Base-by-base conservation (phyloP, 2,888 invertebrate species). In the Eupelmus urozonus region DNA sequence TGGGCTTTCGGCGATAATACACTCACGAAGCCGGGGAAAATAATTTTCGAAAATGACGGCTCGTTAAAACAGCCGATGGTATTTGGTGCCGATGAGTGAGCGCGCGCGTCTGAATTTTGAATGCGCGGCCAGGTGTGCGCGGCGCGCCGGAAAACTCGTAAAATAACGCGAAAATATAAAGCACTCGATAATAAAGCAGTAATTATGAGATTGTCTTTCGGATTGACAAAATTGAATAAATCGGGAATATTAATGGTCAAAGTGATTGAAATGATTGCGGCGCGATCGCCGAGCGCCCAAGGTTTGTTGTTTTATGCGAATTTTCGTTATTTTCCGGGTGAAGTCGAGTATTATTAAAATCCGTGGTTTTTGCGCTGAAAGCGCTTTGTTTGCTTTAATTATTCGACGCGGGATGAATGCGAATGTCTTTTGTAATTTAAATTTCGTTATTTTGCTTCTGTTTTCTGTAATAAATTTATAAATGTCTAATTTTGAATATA, bases 1-100 rank as follows among this genome's bases (percentile, higher is more conserved):
- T 72, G 51, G 63, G 9, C 53, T 72, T 40, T 72, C 62, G 5
- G 11, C 49, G 16, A 53, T 27, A 20, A 70, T 49, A 49, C 57
- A 40, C 11, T 16, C 2, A 23, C 34, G 53, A 7, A 20, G 53
- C 5, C 7, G 53, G 53, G 9, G 29, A 29, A 34, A 53, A 63
- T 63, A 53, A 72, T 72, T 72, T 62, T 49, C 27, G 59, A 65
- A 65, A 73, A 73, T 45, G 65, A 57, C 40, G 45, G 65, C 65
- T 65, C 57, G 73, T 65, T 73, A 73, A 65, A 57, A 45, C 55
- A 29, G 27, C 11, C 69, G 42, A 67, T 42, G 67, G 42, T 16
- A 55, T 51, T 20, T 1, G 45, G 13, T 60, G 25, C 4, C 45
- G 40, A 34, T 40, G 40, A 59, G 20, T 40, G 60, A 34, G 34